Evolutionary conservation across 2,113 vertebrate species (phyloP), one percentile per base, ranked within the genome.

Genomic region (Diphyllodes magnificus): DNA sequence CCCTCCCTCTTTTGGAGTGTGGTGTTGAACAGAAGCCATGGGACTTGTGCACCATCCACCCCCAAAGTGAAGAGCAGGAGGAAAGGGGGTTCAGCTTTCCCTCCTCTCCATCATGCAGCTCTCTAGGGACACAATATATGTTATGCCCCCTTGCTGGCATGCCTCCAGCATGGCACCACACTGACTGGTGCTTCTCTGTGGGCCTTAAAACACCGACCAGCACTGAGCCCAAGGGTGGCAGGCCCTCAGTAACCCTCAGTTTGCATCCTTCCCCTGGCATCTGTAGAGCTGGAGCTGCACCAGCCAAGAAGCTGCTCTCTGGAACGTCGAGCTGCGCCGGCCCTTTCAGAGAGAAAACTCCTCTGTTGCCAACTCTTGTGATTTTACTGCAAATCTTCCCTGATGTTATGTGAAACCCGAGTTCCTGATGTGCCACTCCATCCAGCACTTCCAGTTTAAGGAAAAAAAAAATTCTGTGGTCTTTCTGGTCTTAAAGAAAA

Each of bases 351-450:
- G 75, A 63, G 73, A 91, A 96, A 88, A 63, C 1, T 7, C 9
- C 16, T 61, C 73, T 42, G 7, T 17, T 87, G 82, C 63, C 87
- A 95, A 0, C 35, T 86, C 40, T 25, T n/a, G 35, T 16, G 61
- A 93, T 85, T 95, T 92, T 82, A 72, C 80, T 73, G 86, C 80
- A 88, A 15, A 73, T 88, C 76, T 77, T 80, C 56, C 64, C 75
- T n/a, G 30, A 77, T 40, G 76, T 63, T 86, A 73, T 0, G 0
- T 8, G 49, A 90, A 92, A 88, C 51, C 47, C 3, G 7, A 77
- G 79, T 63, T 86, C 75, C 86, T 54, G 54, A 69, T 27, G n/a
- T 80, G 75, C 45, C 30, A 24, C 50, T 80, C 82, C 44, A 64
- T 50, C 61, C 70, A 84, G 75, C 31, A 60, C 39, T 95, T 86